These are phyloP conservation scores for Magallana ariakensis DNA, from an alignment of 1,140 invertebrate species.

Conservation along the genomic window DNA sequence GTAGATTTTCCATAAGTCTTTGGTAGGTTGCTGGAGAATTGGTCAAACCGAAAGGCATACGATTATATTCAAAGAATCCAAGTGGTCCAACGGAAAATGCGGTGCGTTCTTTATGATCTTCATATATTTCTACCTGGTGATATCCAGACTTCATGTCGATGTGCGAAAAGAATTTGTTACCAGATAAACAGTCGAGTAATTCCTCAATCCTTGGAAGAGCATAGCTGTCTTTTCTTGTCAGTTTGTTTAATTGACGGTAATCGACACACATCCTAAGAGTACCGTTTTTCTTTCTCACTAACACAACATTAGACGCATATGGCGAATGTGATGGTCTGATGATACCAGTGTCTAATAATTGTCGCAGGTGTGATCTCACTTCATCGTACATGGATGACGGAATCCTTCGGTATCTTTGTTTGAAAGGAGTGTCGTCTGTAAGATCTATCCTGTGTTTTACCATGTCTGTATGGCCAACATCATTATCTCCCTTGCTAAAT, in stretches of 20 bases:
- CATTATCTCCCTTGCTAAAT: constrained; percentile 38
- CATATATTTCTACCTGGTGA: constrained; percentile 68
- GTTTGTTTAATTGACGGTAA: constrained; percentile 46
- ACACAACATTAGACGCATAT: constrained; percentile 41
- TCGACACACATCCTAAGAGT: constrained; percentile 78
- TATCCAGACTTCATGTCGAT: constrained; percentile 78
- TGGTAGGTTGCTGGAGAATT: constrained; percentile 64
- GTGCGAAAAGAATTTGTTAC: constrained; percentile 76
- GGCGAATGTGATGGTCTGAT: constrained; percentile 54
- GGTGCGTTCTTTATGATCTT: constrained; percentile 74
- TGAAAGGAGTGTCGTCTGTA: constrained; percentile 47
- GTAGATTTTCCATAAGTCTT: constrained; percentile 61
- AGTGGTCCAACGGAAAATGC: constrained; percentile 51
- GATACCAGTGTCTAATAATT: constrained; percentile 43
- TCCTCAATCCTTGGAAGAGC: constrained; percentile 81
- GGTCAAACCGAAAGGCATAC: constrained; percentile 55
- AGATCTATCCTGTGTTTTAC: constrained; percentile 54
- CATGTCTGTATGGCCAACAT: constrained; percentile 42
- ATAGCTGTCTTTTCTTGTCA: constrained; percentile 76
- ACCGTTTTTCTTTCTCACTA: constrained; percentile 57
- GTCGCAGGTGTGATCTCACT: constrained; percentile 47
- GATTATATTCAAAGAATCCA: constrained; percentile 56
- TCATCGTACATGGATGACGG: constrained; percentile 56
- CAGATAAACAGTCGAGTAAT: constrained; percentile 73
- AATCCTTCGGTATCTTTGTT: constrained; percentile 47